Evolutionary conservation across 2,113 vertebrate genomes (phyloP), one percentile per base, ranked within the genome.

Genomic region (Nycticryphes semicollaris): DNA sequence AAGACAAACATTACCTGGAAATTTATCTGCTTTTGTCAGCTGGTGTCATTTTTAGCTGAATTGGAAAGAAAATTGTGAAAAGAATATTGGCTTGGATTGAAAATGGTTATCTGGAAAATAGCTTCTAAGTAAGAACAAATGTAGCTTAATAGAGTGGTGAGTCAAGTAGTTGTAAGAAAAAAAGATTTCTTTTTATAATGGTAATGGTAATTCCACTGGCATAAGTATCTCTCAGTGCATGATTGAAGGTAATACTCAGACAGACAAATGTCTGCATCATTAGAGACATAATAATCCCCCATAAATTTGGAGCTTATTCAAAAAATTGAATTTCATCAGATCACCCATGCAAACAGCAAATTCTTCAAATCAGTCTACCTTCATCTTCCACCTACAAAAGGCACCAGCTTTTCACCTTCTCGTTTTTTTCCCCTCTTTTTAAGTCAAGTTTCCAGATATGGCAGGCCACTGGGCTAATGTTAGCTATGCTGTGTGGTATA

Each of bases 41-140:
- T 39, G 84, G 3, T 51, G 25, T 67, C 12, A 30, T 56, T 94
- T 94, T 68, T 56, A 76, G 35, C 21, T 60, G 73, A 87, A 91
- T 9, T 56, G 33, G 35, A 92, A 78, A 72, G 64, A 87, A 92
- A 92, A 81, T 18, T 16, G n/a, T 78, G 48, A 67, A 81, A 91
- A 87, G 47, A n/a, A 33, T 28, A 88, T 88, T 78, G 22, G 28
- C 27, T 83, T 75, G 53, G 19, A 41, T 35, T 86, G 89, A 48
- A 93, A 94, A 75, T 45, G 30, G 14, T 1, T 85, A 87, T 50
- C 72, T 81, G 59, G 87, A 95, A 94, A 95, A 83, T 4, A 77
- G 43, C 39, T 94, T 76, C 74, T 79, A 68, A 93, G 70, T 84
- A 92, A 90, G 82, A 94, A 69, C 24, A 95, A 96, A 84, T 75